Conservation (phyloP, 2,113 vertebrate species). For the Cyanoliseus patagonus region DNA sequence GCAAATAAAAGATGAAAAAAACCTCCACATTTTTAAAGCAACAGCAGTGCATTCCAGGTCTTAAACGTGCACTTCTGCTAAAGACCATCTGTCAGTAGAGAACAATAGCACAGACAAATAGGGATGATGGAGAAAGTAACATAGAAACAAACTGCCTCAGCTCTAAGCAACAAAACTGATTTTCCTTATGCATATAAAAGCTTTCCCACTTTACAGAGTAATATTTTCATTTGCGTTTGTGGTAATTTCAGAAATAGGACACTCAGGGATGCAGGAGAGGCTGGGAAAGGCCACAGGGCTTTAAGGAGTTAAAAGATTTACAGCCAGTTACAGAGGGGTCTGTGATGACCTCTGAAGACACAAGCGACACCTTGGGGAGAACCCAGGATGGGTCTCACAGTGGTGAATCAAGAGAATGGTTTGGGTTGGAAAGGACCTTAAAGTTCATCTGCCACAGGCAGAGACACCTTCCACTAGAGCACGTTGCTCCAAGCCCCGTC, state of each 20-base stretch:
- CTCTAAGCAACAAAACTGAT: neutral
- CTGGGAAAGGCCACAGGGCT: neutral
- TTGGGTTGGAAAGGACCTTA: neutral
- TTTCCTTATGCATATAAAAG: neutral
- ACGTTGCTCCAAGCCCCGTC: neutral
- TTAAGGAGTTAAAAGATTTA: neutral
- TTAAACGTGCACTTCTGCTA: neutral
- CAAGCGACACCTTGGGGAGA: neutral
- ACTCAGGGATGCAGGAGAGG: neutral
- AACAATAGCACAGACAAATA: conserved; percentile 2
- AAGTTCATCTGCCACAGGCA: neutral
- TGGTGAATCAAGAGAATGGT: neutral
- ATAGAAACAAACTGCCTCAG: neutral
- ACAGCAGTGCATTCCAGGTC: neutral
- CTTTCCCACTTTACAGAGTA: neutral
- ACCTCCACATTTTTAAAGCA: neutral
- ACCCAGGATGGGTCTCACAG: neutral
- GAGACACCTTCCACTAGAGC: neutral
- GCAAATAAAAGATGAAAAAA: neutral
- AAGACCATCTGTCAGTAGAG: neutral
- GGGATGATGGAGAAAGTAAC: neutral
- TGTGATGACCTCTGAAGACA: neutral
- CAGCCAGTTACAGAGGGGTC: neutral
- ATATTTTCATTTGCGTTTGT: neutral
- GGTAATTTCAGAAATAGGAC: neutral